phyloP scores from a whole-genome alignment of 2,888 invertebrate genomes.

The Xanthia icteritia region DNA sequence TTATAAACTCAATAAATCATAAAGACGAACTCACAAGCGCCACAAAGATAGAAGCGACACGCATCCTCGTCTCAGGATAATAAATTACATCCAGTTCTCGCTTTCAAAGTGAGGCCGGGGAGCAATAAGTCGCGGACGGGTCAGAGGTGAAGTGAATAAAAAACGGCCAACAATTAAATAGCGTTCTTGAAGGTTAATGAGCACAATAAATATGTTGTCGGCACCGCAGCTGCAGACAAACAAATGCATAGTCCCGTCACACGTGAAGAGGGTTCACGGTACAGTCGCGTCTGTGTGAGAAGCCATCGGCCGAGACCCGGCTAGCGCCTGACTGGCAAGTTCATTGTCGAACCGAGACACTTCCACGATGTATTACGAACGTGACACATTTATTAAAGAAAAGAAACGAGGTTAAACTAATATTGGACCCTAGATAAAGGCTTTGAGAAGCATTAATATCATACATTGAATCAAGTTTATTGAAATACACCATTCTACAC shows the following conservation, averaged over 20 bases:
- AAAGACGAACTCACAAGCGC: slow-evolving; percentile 86
- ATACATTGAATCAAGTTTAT: slow-evolving; percentile 67
- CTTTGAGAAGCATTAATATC: slow-evolving; percentile 55
- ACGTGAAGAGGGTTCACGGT: slow-evolving; percentile 84
- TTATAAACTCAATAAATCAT: slow-evolving; percentile 88
- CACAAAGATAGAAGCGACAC: slow-evolving; percentile 88
- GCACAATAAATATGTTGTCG: slow-evolving; percentile 91
- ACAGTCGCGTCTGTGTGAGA: slow-evolving; percentile 72
- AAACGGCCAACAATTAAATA: slow-evolving; percentile 91
- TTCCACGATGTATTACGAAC: slow-evolving; percentile 77
- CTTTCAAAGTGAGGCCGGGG: slow-evolving; percentile 89
- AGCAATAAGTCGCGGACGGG: slow-evolving; percentile 89
- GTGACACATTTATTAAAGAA: slow-evolving; percentile 79
- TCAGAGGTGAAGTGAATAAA: slow-evolving; percentile 90
- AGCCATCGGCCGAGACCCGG: slow-evolving; percentile 60
- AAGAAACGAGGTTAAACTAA: slow-evolving; percentile 78
- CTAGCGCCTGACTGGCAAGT: slow-evolving; percentile 86
- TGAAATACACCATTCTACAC: slow-evolving; percentile 67
- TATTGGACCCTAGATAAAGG: slow-evolving; percentile 71
- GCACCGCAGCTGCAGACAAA: slow-evolving; percentile 90
- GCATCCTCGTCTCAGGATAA: slow-evolving; percentile 86
- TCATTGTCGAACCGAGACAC: slow-evolving; percentile 81
- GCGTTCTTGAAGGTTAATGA: slow-evolving; percentile 91
- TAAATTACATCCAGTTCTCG: slow-evolving; percentile 89
- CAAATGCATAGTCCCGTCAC: slow-evolving; percentile 87